Conservation (phyloP, 1,140 invertebrate genomes). For the Eurosta solidaginis region DNA sequence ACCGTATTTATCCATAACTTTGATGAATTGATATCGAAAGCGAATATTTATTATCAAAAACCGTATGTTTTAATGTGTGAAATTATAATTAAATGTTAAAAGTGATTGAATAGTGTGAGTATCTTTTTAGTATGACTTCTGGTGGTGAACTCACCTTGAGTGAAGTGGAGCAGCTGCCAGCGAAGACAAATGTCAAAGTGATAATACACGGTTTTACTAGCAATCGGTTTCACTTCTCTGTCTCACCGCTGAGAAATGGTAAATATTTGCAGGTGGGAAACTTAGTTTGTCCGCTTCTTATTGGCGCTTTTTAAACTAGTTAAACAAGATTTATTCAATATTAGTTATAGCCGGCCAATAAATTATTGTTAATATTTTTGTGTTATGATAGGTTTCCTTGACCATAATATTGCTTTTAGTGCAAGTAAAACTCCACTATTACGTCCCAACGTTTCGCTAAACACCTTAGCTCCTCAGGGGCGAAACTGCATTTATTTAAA, state of each 20-base stretch:
- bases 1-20: not conserved
- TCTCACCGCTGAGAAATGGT: constrained; percentile 51
- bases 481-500: too few relatives aligned
- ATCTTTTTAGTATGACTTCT: not conserved
- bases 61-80: constrained; percentile 32
- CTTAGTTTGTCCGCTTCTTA: not conserved
- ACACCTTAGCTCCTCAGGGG: too few relatives aligned
- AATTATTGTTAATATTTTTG: too few relatives aligned
- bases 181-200: constrained; percentile 42
- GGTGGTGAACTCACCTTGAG: constrained; percentile 33
- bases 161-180: constrained; percentile 35
- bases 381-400: too few relatives aligned
- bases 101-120: not conserved
- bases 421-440: too few relatives aligned
- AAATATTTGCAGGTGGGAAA: not conserved
- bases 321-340: not conserved
- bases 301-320: too few relatives aligned
- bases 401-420: too few relatives aligned
- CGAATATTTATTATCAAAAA: constrained; percentile 48
- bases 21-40: constrained; percentile 29
- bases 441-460: too few relatives aligned
- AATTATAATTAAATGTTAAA: not conserved
- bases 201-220: constrained; percentile 53
- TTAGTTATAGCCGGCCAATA: too few relatives aligned
- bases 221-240: constrained; percentile 46